phyloP scores from a whole-genome alignment of 2,113 vertebrate genomes.

The Conger conger region DNA sequence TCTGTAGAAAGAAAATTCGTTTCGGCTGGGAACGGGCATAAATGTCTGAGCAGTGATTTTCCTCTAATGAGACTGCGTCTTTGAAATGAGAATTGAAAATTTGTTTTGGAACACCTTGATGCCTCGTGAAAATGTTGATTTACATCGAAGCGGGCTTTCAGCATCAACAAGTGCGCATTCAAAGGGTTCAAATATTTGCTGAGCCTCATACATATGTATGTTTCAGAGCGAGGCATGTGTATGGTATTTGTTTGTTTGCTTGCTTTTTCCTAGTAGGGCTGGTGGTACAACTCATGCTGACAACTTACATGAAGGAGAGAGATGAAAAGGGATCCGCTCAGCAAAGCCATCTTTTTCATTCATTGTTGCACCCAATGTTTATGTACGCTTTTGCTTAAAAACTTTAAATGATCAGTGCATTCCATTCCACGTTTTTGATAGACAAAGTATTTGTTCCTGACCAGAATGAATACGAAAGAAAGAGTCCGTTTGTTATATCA shows the following conservation, averaged over 20 bases:
- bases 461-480: background rate
- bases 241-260: background rate
- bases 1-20: background rate
- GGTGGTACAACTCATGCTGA: background rate
- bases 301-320: background rate
- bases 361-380: background rate
- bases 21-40: conserved; percentile 1
- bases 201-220: background rate
- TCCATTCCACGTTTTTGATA: background rate
- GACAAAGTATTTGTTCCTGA: background rate
- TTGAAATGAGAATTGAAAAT: background rate
- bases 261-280: background rate
- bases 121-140: background rate
- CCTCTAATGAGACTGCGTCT: conserved; percentile 7
- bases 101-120: background rate
- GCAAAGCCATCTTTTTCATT: background rate
- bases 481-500: background rate
- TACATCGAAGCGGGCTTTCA: background rate
- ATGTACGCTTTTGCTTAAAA: background rate
- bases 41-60: conserved; percentile 6
- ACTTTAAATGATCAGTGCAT: background rate
- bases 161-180: conserved; percentile 4
- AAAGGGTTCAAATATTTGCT: background rate
- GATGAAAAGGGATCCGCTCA: background rate
- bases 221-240: background rate